These are phyloP conservation scores for Pocillopora damicornis DNA, from an alignment of 64 coral and sea anemone species.

Conservation along the genomic window DNA sequence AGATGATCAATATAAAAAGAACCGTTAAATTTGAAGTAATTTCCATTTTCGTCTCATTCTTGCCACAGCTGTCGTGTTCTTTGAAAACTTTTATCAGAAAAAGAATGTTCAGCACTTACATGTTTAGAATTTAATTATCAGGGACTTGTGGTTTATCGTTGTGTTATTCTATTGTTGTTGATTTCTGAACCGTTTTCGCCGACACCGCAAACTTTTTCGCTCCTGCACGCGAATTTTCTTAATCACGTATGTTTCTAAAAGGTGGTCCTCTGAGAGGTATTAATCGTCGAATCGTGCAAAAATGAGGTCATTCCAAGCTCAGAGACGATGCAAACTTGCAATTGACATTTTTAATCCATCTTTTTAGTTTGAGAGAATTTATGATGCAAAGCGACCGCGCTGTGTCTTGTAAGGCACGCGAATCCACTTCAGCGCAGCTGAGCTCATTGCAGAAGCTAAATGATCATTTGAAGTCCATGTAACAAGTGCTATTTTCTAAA, in stretches of 20 bases:
- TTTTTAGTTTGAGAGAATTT: not conserved
- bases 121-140: conserved; percentile 18
- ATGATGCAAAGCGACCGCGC: not conserved
- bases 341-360: not conserved
- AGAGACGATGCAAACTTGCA: not conserved
- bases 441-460: not conserved
- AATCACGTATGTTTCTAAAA: not conserved
- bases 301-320: not conserved
- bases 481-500: conserved; percentile 8
- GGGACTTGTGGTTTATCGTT: conserved; percentile 26
- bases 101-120: not conserved
- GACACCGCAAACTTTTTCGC: not conserved
- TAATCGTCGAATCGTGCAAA: not conserved
- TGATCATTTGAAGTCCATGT: conserved; percentile 1
- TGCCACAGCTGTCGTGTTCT: not conserved
- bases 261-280: not conserved
- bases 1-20: too few relatives aligned
- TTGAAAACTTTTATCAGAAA: not conserved
- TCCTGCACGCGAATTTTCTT: not conserved
- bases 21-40: not conserved
- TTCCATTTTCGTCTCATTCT: not conserved
- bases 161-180: conserved; percentile 19
- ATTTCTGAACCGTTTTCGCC: conserved; percentile 26
- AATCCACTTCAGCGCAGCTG: not conserved
- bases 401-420: not conserved